Percentiles rank a stretch among this genome's conserved stretches.
Conservation (phyloP, 2,113 vertebrate species). For the Coturnix japonica region DNA sequence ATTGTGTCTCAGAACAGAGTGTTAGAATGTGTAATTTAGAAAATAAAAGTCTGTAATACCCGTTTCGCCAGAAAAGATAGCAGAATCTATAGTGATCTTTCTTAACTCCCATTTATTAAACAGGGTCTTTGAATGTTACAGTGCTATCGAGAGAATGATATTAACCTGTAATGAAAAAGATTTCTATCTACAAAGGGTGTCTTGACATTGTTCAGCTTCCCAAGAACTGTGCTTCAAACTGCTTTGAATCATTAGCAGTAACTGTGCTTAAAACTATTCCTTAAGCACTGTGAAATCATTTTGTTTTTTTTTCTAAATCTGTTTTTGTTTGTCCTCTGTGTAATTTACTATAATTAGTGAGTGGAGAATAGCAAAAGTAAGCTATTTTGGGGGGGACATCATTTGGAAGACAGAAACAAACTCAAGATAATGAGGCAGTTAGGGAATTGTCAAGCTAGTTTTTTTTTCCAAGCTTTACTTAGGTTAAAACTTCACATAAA, state of each 20-base stretch:
- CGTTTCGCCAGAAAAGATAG: background rate
- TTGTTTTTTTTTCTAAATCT: background rate
- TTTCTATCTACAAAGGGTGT: slow-evolving; percentile 35
- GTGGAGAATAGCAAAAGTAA: background rate
- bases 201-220: background rate
- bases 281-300: background rate
- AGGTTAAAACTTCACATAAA: background rate
- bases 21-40: background rate
- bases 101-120: slow-evolving; percentile 31
- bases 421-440: background rate
- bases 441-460: background rate
- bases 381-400: background rate
- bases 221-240: background rate
- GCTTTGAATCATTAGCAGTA: background rate
- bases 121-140: background rate
- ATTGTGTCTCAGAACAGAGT: background rate
- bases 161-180: slow-evolving; percentile 55
- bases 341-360: background rate
- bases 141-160: background rate
- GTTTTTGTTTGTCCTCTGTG: background rate
- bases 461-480: background rate
- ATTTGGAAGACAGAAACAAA: background rate
- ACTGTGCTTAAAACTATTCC: background rate
- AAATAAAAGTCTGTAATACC: slow-evolving; percentile 56
- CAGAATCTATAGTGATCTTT: slow-evolving; percentile 26